Percentiles rank a stretch among this genome's conserved stretches.
Evolutionary conservation across 2,113 vertebrate genomes (phyloP).

Genomic region (Sardina pilchardus): DNA sequence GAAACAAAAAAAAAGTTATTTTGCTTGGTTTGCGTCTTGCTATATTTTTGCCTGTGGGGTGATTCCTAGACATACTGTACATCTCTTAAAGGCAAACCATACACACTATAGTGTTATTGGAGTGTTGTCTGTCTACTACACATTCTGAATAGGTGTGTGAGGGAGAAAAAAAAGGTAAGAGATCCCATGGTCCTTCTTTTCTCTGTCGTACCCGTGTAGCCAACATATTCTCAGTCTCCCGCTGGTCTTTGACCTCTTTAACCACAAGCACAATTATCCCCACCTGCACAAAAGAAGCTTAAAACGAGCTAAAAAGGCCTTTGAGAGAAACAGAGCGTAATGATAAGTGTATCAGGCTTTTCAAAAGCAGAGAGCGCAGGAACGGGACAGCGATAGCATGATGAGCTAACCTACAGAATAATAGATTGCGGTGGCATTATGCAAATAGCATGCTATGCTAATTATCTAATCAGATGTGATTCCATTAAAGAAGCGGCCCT

Average conservation of each 20-base stretch:
- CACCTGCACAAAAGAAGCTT: not conserved
- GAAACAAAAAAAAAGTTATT: not conserved
- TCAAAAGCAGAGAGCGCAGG: constrained; percentile 25
- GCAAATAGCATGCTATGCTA: constrained; percentile 68
- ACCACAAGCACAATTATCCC: not conserved
- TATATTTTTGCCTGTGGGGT: not conserved
- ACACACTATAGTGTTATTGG: too few species aligned
- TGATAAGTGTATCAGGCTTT: constrained; percentile 24
- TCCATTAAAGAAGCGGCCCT: constrained; percentile 59
- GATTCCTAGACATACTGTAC: not conserved
- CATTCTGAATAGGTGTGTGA: too few species aligned
- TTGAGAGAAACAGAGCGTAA: not conserved
- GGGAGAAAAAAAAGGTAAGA: too few species aligned
- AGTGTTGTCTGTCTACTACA: too few species aligned
- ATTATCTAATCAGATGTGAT: constrained; percentile 70
- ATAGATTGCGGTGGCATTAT: constrained; percentile 65
- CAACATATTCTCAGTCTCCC: not conserved
- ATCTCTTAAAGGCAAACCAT: too few species aligned
- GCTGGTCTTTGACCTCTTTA: not conserved
- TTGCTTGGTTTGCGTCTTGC: not conserved
- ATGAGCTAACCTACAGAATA: constrained; percentile 61
- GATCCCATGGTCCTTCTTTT: too few species aligned
- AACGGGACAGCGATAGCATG: constrained; percentile 31
- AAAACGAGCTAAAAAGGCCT: not conserved
- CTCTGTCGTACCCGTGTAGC: too few species aligned